Evolutionary conservation across 1,140 invertebrate species (phyloP).

Genomic region (Oryctes rhinoceros): DNA sequence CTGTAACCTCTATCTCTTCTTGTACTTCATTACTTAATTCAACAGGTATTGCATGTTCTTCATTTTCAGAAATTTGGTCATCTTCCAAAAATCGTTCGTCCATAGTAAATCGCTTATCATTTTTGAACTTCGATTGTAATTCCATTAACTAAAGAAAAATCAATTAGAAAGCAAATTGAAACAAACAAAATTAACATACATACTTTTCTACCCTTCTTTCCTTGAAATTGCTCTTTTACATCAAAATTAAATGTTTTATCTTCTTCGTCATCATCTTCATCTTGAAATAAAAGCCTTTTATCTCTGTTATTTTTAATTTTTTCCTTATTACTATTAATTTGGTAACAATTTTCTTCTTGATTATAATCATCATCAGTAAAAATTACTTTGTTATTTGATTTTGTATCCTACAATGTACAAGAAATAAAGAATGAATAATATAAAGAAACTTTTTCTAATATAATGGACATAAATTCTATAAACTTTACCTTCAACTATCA

Average conservation of each 20-base stretch:
- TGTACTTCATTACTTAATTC: slow-evolving; percentile 39
- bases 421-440: slow-evolving; percentile 45
- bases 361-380: slow-evolving; percentile 64
- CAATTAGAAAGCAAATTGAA: not conserved
- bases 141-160: slow-evolving; percentile 62
- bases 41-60: not conserved
- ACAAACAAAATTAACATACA: not conserved
- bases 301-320: slow-evolving; percentile 43
- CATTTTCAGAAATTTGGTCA: slow-evolving; percentile 49
- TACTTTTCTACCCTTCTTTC: slow-evolving; percentile 66
- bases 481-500: no score
- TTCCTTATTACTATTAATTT: not conserved
- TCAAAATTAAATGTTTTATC: slow-evolving; percentile 63
- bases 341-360: not conserved
- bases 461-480: no score
- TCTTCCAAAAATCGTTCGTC: slow-evolving; percentile 68
- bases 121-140: slow-evolving; percentile 66
- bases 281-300: slow-evolving; percentile 46
- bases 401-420: slow-evolving; percentile 62
- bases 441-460: not conserved
- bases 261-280: slow-evolving; percentile 60
- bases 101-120: slow-evolving; percentile 68
- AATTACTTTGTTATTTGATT: slow-evolving; percentile 66
- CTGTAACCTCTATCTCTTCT: slow-evolving; percentile 50
- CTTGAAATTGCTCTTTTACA: slow-evolving; percentile 66